phyloP scores from a whole-genome alignment of 2,113 vertebrate species.

The Myotis brandtii region DNA sequence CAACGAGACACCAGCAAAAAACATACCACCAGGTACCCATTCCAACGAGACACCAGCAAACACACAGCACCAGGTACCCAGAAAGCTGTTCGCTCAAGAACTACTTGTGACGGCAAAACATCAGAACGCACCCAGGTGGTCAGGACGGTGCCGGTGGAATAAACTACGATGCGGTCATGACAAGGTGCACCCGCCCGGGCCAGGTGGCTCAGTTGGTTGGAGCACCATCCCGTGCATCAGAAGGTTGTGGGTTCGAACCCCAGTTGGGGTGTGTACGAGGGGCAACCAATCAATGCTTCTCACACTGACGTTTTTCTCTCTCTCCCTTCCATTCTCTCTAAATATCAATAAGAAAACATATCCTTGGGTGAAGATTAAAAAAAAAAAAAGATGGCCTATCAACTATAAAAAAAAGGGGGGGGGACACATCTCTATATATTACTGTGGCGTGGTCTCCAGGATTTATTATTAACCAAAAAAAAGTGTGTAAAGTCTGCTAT shows the following conservation, averaged over 20 bases:
- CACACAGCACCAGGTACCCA: fast-evolving
- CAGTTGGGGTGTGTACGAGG: neutral
- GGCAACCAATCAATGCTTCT: neutral
- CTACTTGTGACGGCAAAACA: neutral
- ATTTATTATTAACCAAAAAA: neutral
- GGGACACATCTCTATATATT: neutral
- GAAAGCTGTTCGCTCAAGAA: neutral
- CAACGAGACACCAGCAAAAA: neutral
- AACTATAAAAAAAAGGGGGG: neutral
- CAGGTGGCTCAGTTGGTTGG: neutral
- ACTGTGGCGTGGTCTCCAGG: neutral
- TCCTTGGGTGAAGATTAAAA: neutral
- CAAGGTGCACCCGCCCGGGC: too few relatives aligned
- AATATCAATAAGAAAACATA: neutral
- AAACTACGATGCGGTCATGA: neutral
- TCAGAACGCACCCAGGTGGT: neutral
- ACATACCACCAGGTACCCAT: fast-evolving
- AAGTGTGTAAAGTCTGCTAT: neutral
- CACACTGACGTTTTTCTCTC: neutral
- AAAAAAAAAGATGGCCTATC: neutral
- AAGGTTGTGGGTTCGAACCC: neutral
- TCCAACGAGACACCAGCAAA: neutral
- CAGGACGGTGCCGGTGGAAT: neutral
- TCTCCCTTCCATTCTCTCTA: neutral
- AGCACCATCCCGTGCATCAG: neutral